Evolutionary conservation across 2,797 vertebrate species (phyloP).

Genomic region (Erethizon dorsatum): DNA sequence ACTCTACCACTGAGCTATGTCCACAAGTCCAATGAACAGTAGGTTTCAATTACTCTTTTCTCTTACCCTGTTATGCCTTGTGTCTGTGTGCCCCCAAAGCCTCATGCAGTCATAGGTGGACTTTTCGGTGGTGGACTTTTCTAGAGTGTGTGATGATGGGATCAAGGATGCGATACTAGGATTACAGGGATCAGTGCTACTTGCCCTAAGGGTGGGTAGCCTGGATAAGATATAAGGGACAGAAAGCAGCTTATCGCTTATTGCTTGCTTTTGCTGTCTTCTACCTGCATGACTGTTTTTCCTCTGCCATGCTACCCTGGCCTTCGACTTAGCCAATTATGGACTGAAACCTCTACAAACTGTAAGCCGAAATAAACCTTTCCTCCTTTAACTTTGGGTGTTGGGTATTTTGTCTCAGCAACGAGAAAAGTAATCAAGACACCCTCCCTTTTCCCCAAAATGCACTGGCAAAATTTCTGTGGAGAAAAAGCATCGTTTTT

Average conservation of each 20-base stretch:
- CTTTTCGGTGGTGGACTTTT: not conserved
- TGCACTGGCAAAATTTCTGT: not conserved
- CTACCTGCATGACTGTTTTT: not conserved
- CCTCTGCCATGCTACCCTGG: not conserved
- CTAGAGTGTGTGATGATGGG: not conserved
- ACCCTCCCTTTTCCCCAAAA: not conserved
- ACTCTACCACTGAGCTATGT: not conserved
- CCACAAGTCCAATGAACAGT: not conserved
- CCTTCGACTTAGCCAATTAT: not conserved
- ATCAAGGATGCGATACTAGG: not conserved
- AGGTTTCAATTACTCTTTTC: conserved; percentile 10
- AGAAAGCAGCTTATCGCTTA: not conserved
- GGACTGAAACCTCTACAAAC: not conserved
- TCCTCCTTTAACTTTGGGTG: not conserved
- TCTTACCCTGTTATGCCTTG: not conserved
- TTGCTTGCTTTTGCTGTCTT: not conserved
- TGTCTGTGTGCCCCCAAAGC: not conserved
- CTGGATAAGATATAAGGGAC: not conserved
- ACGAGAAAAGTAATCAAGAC: not conserved
- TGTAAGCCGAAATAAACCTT: not conserved
- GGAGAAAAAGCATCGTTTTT: conserved; percentile 26
- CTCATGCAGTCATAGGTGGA: not conserved
- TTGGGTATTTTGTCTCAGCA: not conserved
- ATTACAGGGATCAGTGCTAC: not conserved
- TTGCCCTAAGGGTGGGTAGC: not conserved